Evolutionary conservation across 2,797 vertebrate genomes (phyloP).

Genomic region (Lutjanus campechanus): DNA sequence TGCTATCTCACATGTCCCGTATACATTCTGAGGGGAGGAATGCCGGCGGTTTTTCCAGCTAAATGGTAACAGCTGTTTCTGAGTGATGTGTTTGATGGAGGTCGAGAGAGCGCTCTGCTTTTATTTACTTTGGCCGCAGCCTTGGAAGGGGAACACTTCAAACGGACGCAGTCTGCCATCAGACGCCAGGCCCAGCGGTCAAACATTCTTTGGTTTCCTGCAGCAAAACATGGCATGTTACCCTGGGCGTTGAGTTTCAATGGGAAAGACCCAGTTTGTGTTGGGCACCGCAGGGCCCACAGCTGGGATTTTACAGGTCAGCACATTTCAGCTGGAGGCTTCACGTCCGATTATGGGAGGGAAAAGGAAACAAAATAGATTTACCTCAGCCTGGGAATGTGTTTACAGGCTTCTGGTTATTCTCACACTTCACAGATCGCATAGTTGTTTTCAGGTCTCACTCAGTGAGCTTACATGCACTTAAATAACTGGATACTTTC

Average conservation of each 20-base stretch:
- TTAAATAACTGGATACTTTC: not conserved
- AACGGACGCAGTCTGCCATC: constrained; percentile 85
- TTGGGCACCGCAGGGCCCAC: constrained; percentile 55
- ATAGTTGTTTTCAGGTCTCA: constrained; percentile 14
- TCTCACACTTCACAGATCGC: constrained; percentile 14
- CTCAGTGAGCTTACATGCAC: not conserved
- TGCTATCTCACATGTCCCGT: constrained; percentile 83
- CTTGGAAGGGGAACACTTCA: constrained; percentile 86
- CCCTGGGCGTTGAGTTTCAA: constrained; percentile 58
- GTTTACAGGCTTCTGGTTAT: constrained; percentile 47
- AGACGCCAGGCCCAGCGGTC: constrained; percentile 87
- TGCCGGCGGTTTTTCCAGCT: constrained; percentile 87
- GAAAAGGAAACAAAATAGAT: constrained; percentile 55
- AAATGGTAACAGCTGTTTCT: constrained; percentile 96
- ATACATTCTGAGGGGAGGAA: constrained; percentile 89
- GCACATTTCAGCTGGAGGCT: constrained; percentile 70
- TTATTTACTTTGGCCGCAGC: constrained; percentile 91
- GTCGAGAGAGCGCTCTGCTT: constrained; percentile 81
- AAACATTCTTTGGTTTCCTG: constrained; percentile 91
- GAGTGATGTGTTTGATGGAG: constrained; percentile 92
- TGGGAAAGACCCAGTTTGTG: constrained; percentile 73
- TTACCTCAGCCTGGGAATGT: constrained; percentile 48
- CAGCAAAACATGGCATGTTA: constrained; percentile 84
- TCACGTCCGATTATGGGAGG: constrained; percentile 56
- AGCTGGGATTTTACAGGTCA: constrained; percentile 77